These are phyloP conservation scores for Metopolophium dirhodum DNA, from an alignment of 1,140 invertebrate species.

Conservation along the genomic window DNA sequence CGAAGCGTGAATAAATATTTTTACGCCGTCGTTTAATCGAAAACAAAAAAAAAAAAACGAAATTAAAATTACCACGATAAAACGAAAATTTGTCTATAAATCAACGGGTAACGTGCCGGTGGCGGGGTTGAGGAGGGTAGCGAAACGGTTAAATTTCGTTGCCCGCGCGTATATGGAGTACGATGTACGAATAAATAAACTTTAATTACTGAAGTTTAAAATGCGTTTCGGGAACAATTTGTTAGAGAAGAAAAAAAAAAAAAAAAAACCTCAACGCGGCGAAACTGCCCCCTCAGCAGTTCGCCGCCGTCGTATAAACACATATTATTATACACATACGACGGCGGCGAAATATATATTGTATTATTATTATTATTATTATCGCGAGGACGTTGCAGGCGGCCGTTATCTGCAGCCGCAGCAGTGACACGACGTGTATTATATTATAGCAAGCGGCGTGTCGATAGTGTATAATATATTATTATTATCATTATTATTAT, in stretches of 20 bases:
- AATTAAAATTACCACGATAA: no score
- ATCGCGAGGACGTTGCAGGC: not conserved
- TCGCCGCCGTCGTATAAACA: not conserved
- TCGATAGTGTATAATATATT: constrained; percentile 1
- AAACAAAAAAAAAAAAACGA: not conserved
- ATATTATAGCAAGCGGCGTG: not conserved
- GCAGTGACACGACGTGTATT: not conserved
- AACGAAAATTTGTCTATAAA: no score
- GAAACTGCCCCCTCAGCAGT: not conserved
- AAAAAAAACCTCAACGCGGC: no score
- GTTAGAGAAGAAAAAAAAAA: not conserved
- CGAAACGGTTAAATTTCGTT: not conserved
- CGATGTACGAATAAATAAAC: not conserved
- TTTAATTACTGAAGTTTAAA: not conserved
- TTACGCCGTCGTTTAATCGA: no score
- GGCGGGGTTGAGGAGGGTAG: no score
- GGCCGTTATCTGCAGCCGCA: not conserved
- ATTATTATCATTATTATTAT: constrained; percentile 16
- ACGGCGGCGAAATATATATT: not conserved
- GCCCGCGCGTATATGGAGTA: no score
- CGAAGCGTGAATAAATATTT: no score
- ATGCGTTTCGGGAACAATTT: not conserved
- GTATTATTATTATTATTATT: not conserved
- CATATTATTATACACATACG: no score
- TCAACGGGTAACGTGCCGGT: no score